Evolutionary conservation across 2,797 vertebrate genomes (phyloP).

Genomic region (Pseudotriccus pelzelni): DNA sequence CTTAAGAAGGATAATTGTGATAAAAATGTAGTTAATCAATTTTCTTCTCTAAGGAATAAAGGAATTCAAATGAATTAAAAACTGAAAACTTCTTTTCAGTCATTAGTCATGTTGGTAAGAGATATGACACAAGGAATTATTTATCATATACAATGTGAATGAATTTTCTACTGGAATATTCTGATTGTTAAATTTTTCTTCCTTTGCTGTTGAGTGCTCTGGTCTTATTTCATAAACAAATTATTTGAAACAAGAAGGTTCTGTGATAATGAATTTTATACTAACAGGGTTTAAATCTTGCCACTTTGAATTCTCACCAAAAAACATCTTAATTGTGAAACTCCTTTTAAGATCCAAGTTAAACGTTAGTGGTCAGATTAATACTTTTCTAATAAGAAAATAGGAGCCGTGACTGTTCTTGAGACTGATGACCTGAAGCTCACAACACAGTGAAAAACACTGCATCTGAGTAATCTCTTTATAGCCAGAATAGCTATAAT

Average conservation of each 20-base stretch:
- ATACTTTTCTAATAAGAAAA: background rate
- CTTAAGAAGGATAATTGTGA: background rate
- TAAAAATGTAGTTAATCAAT: slow-evolving; percentile 41
- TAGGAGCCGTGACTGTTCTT: background rate
- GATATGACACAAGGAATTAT: background rate
- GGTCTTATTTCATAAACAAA: background rate
- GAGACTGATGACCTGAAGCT: background rate
- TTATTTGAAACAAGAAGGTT: background rate
- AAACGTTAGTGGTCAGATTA: background rate
- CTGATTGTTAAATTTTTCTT: background rate
- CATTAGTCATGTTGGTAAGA: background rate
- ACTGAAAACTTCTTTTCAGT: background rate
- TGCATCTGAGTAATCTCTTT: background rate
- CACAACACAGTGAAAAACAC: background rate
- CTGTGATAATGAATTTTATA: background rate
- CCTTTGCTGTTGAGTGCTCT: background rate
- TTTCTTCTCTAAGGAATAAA: slow-evolving; percentile 18
- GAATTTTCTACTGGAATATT: background rate
- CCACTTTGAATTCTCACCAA: background rate
- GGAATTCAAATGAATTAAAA: slow-evolving; percentile 35
- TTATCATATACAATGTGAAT: background rate
- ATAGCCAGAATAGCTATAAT: background rate
- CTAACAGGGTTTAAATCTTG: background rate
- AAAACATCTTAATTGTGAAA: background rate
- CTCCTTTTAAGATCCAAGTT: background rate